phyloP scores from a whole-genome alignment of 2,888 invertebrate species.

The Pasiphila rectangulata region DNA sequence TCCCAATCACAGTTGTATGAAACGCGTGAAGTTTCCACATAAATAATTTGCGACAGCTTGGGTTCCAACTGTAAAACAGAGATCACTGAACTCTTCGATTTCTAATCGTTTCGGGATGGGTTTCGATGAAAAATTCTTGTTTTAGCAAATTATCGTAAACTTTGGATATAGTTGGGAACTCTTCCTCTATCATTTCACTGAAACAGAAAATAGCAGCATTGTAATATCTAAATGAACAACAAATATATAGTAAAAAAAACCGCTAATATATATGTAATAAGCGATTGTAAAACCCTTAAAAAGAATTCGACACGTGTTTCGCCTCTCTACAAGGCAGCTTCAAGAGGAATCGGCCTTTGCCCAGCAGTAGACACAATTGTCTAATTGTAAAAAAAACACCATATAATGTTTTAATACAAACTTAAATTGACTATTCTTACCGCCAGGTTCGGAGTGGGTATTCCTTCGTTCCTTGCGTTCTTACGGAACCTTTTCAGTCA shows the following conservation, averaged over 20 bases:
- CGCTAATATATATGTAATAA: no score
- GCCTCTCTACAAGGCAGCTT: no score
- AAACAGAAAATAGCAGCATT: slow-evolving; percentile 36
- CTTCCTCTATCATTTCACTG: slow-evolving; percentile 57
- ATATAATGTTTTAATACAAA: no score
- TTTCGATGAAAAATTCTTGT: slow-evolving; percentile 55
- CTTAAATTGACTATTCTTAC: no score
- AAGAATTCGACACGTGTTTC: no score
- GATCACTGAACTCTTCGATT: slow-evolving; percentile 17
- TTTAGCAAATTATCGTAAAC: slow-evolving; percentile 57
- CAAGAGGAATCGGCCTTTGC: no score
- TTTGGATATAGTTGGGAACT: slow-evolving; percentile 55
- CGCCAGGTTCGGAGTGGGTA: background rate
- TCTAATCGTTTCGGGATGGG: slow-evolving; percentile 55
- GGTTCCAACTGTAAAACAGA: slow-evolving; percentile 11
- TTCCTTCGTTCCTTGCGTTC: background rate
- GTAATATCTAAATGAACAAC: no score
- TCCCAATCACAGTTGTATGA: slow-evolving; percentile 19
- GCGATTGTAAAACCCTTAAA: no score
- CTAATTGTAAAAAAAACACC: no score
- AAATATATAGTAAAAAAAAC: no score
- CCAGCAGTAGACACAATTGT: no score
- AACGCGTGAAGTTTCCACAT: slow-evolving; percentile 18
- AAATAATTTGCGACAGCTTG: slow-evolving; percentile 26
- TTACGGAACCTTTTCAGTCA: background rate